Percentiles rank a stretch among this genome's conserved stretches.
These are phyloP conservation scores for Perccottus glenii DNA, from an alignment of 2,113 vertebrate genomes.

Conservation along the genomic window DNA sequence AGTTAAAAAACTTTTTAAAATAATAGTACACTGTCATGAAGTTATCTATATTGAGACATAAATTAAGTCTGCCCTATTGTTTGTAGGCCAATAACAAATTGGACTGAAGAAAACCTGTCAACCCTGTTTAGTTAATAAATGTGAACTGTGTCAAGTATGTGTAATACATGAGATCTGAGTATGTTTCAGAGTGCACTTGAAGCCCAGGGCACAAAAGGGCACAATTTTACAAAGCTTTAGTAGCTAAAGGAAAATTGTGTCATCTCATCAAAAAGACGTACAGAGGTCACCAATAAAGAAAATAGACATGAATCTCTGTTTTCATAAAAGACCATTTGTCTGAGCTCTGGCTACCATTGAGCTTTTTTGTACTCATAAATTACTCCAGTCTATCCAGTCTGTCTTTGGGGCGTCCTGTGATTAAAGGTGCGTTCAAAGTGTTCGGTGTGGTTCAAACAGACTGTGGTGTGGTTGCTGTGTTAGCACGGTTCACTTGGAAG, in stretches of 20 bases:
- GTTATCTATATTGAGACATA: not conserved
- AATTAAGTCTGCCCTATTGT: not conserved
- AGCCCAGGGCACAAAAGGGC: not conserved
- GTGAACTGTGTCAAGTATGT: no score
- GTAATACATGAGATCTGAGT: not conserved
- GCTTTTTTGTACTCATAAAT: slow-evolving; percentile 6
- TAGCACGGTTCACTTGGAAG: no score
- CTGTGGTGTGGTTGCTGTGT: no score
- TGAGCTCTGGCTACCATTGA: not conserved
- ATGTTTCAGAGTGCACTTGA: not conserved
- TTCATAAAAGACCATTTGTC: not conserved
- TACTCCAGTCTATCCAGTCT: no score
- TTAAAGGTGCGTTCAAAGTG: no score
- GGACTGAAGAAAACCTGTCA: no score
- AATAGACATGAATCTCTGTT: not conserved
- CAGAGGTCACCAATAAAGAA: not conserved
- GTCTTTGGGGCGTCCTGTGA: not conserved
- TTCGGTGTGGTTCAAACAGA: no score
- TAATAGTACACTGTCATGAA: not conserved
- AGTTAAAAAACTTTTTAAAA: not conserved
- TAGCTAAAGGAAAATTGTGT: not conserved
- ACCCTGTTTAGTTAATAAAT: no score
- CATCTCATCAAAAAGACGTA: not conserved
- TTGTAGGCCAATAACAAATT: not conserved
- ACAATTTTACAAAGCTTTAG: not conserved